Conservation (phyloP, 2,888 invertebrate genomes). For the Pseudoips prasinana region DNA sequence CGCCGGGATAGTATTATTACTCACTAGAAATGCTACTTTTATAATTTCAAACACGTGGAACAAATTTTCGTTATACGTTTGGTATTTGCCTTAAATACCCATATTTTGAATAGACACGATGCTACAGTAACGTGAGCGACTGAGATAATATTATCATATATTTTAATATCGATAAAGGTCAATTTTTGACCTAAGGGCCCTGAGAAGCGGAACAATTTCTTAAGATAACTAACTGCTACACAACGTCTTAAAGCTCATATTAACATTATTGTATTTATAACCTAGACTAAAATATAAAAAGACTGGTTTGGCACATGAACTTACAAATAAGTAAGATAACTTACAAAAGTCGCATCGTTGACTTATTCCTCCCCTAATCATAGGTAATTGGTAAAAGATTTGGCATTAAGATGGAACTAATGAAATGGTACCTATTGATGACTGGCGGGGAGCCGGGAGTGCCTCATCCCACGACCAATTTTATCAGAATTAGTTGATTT, state of each 20-base stretch:
- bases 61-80: background rate
- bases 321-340: background rate
- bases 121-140: too few relatives aligned
- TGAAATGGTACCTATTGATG: too few relatives aligned
- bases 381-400: conserved; percentile 19
- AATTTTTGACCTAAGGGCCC: conserved; percentile 18
- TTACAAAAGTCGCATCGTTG: conserved; percentile 1
- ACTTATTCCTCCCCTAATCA: conserved; percentile 13
- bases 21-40: conserved; percentile 19
- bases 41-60: conserved; percentile 21
- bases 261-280: too few relatives aligned
- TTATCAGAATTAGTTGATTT: conserved; percentile 2
- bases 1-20: conserved; percentile 31
- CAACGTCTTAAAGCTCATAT: too few relatives aligned
- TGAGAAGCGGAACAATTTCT: conserved; percentile 8
- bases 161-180: conserved; percentile 24
- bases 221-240: conserved; percentile 4
- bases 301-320: too few relatives aligned
- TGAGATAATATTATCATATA: conserved; percentile 3
- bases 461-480: background rate
- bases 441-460: conserved; percentile 2
- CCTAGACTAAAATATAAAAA: too few relatives aligned
- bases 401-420: conserved; percentile 7
- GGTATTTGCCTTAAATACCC: background rate
- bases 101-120: too few relatives aligned